Evolutionary conservation across 2,797 vertebrate species (phyloP).

Genomic region (Poecilia gillii): DNA sequence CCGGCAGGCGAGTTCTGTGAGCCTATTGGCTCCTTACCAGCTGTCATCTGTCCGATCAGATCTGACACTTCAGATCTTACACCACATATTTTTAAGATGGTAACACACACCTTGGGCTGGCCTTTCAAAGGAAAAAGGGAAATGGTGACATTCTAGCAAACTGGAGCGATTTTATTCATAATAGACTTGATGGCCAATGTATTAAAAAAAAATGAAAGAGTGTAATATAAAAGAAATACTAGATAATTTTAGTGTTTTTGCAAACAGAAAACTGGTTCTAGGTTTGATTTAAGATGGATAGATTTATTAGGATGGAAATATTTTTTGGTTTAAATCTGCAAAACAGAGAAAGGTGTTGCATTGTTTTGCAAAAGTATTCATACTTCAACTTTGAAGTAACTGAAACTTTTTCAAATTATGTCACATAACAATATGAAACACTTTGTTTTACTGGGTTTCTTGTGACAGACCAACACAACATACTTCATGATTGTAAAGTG

Average conservation of each 20-base stretch:
- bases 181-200: neutral
- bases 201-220: neutral
- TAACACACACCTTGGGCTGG: conserved; percentile 7
- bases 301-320: neutral
- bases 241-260: neutral
- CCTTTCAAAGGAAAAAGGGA: neutral
- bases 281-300: neutral
- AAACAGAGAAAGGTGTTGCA: neutral
- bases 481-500: neutral
- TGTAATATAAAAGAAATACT: neutral
- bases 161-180: neutral
- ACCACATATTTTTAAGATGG: conserved; percentile 15
- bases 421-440: neutral
- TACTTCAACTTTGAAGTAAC: neutral
- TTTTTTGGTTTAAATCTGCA: neutral
- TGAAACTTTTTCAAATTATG: neutral
- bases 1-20: conserved; percentile 13
- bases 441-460: neutral
- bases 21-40: conserved; percentile 33
- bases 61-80: conserved; percentile 7
- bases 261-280: neutral
- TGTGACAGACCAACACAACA: neutral
- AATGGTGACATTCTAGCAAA: neutral
- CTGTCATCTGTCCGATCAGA: conserved; percentile 24
- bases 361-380: conserved; percentile 1